Base-by-base conservation (phyloP, 2,888 invertebrate genomes). In the Lydus trimaculatus region DNA sequence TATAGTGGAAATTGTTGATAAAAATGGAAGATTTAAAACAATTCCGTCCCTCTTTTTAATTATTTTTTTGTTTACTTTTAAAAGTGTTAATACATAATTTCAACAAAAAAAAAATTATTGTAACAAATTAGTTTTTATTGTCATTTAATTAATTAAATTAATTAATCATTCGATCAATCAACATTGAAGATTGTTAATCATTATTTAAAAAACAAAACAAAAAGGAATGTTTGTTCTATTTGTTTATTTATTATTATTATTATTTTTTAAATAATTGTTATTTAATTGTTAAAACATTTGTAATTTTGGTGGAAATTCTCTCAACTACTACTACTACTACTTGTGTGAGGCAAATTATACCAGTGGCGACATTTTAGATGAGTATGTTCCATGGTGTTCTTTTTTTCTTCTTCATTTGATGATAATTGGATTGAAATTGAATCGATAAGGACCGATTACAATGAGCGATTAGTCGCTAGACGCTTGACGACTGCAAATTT, bases 311-410 rank as follows among this genome's bases (percentile, higher is more conserved):
- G 64, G 48, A 43, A 61, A 20, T 59, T 39, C 61, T 58, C 63
- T 69, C 28, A 28, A 13, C 63, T 15, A 31, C 59, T 33, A 43
- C 17, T n/a, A n/a, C n/a, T n/a, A n/a, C n/a, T n/a, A n/a, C n/a
- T n/a, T n/a, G n/a, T n/a, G n/a, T n/a, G n/a, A 4, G 31, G 39
- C 62, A 59, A 43, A 25, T 59, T 67, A 64, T 31, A 69, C 66
- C 56, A 31, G 75, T 70, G 78, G 80, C 81, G 77, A 76, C 78
- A 80, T 17, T 75, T 76, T 76, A 77, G 76, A 80, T 80, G 82
- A 84, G 84, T 84, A 84, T 76, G 84, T 84, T 84, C 83, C 83
- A 82, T 80, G 80, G 79, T 80, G 75, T 74, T 79, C 78, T 64
- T 63, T 71, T 76, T 69, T 72, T 36, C 33, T 33, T 33, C 11